phyloP scores from a whole-genome alignment of 2,113 vertebrate species.

The Stigmatopora nigra region DNA sequence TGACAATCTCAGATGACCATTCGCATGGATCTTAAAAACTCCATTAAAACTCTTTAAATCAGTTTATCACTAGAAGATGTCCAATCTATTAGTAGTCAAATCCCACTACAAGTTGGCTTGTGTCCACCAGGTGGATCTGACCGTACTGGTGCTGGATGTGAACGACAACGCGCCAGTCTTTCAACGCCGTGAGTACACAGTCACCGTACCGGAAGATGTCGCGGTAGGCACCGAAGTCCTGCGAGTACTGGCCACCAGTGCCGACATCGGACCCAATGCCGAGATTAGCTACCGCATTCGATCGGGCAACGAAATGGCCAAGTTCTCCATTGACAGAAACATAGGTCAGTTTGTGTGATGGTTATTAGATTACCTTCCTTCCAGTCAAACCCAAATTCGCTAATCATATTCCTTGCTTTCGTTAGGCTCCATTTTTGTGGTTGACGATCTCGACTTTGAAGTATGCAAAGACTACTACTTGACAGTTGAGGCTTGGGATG shows the following conservation, averaged over 20 bases:
- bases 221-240: constrained; percentile 80
- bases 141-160: constrained; percentile 87
- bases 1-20: too few species aligned
- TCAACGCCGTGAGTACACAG: constrained; percentile 83
- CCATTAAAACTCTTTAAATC: too few species aligned
- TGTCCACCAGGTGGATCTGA: constrained; percentile 71
- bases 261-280: constrained; percentile 88
- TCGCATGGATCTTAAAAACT: too few species aligned
- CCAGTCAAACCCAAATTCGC: neutral
- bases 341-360: constrained; percentile 57
- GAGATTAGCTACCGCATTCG: constrained; percentile 85
- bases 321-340: constrained; percentile 78
- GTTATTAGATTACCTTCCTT: too few species aligned
- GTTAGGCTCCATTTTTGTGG: constrained; percentile 84
- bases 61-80: too few species aligned
- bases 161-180: constrained; percentile 97
- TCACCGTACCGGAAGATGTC: constrained; percentile 85
- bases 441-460: constrained; percentile 86
- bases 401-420: neutral
- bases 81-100: too few species aligned
- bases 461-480: constrained; percentile 88
- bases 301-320: constrained; percentile 86
- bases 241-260: constrained; percentile 85
- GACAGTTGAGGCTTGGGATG: constrained; percentile 88
- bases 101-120: neutral